Base-by-base conservation (phyloP, 2,888 invertebrate genomes). In the Meiosimyza platycephala region DNA sequence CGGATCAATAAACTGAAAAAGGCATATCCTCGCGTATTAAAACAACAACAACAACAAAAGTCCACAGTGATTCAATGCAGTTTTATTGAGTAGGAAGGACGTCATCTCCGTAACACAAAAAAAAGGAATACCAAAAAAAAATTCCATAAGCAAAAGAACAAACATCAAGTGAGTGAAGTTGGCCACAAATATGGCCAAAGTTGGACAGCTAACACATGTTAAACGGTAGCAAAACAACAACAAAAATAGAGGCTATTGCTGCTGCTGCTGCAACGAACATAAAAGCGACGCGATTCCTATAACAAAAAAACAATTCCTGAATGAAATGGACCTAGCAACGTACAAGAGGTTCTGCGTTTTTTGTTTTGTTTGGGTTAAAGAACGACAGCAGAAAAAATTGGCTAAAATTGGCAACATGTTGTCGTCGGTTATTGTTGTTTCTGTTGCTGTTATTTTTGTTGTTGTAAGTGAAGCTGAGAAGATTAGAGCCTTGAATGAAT, bases 151-250 rank as follows among this genome's bases (percentile, higher is more conserved):
- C 60, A n/a, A 69, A 50, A 67, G 52, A 68, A 62, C 68, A 64
- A 72, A 64, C 64, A 72, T 57, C 51, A 65, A 71, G 50, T 59
- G 71, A 65, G 28, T 57, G 22, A 64, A 63, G 54, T 63, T 62
- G 70, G 70, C 70, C 71, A 71, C 63, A 71, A 71, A 64, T 64
- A 64, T 71, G 71, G 71, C 71, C 71, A 69, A 72, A 72, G 65
- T 63, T 71, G 75, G 76, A 74, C 77, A 75, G 75, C 77, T 75
- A 77, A 78, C 77, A 77, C 77, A 77, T 78, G 77, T 78, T 76
- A 76, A 77, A 78, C 78, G 76, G 78, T 78, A 77, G 78, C 78
- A 72, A 71, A 76, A 74, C 78, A 77, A 74, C 72, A 40, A 40
- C 28, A 28, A 28, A 28, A 28, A 3, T 28, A 28, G 28, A 28